These are phyloP conservation scores for Epiblema foenella DNA, from an alignment of 2,888 invertebrate species.

Conservation along the genomic window DNA sequence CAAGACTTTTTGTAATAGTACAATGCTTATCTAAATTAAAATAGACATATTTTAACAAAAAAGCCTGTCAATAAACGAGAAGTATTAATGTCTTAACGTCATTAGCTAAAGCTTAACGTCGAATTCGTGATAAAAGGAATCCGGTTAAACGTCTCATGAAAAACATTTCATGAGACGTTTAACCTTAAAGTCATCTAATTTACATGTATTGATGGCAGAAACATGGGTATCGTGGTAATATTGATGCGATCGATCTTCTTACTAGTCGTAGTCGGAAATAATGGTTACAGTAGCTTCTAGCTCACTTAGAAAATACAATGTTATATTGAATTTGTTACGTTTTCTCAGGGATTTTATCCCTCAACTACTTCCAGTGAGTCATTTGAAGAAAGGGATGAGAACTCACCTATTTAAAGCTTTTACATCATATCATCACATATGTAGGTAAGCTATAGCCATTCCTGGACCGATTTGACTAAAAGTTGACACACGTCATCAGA, in stretches of 20 bases:
- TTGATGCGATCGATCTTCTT: background rate
- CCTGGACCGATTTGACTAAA: background rate
- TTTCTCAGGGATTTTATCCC: background rate
- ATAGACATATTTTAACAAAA: slow-evolving; percentile 17
- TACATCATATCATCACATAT: too few relatives aligned
- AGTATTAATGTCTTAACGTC: slow-evolving; percentile 26
- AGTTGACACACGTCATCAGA: background rate
- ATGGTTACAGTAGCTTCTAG: background rate
- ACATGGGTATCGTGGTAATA: background rate
- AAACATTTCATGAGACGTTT: background rate
- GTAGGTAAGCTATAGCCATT: background rate
- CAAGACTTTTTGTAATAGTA: background rate
- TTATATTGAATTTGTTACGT: background rate
- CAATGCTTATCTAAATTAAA: slow-evolving; percentile 9
- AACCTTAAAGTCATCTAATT: slow-evolving; percentile 26
- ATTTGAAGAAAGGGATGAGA: background rate
- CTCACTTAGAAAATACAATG: background rate
- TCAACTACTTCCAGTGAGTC: background rate
- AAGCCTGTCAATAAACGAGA: slow-evolving; percentile 25
- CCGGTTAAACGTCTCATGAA: slow-evolving; percentile 33
- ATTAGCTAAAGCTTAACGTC: slow-evolving; percentile 22
- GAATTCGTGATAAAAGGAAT: slow-evolving; percentile 35
- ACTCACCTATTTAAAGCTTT: background rate
- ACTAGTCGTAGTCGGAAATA: background rate
- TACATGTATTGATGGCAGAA: background rate